phyloP scores from a whole-genome alignment of 2,113 vertebrate genomes.

The Dermatemys mawii region DNA sequence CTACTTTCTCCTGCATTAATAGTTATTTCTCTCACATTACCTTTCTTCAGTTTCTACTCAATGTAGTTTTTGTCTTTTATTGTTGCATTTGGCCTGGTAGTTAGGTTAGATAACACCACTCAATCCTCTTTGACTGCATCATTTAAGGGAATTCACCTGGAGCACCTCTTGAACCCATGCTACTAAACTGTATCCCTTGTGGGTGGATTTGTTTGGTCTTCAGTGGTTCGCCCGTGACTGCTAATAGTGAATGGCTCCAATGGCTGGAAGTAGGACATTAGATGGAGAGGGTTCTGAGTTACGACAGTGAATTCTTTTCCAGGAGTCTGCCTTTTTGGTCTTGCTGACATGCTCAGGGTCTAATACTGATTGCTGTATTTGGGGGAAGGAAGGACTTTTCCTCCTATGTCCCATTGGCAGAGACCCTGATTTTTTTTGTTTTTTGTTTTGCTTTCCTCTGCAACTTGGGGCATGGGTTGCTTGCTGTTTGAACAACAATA shows the following conservation, averaged over 20 bases:
- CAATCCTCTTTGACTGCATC: not conserved
- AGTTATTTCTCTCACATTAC: not conserved
- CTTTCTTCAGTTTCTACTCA: not conserved
- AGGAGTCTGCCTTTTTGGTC: not conserved
- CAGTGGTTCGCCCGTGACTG: too few species aligned
- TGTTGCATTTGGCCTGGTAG: not conserved
- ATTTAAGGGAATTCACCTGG: not conserved
- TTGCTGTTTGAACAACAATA: not conserved
- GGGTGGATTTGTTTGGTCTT: fast-evolving
- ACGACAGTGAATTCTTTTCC: not conserved
- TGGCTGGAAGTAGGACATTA: not conserved
- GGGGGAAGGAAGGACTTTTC: too few species aligned
- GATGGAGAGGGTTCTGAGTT: not conserved
- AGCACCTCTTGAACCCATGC: not conserved
- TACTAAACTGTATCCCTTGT: not conserved
- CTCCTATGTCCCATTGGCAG: too few species aligned
- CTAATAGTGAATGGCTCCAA: too few species aligned
- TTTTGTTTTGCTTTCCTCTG: too few species aligned
- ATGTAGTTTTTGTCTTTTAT: not conserved
- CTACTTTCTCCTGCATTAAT: fast-evolving
- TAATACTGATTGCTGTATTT: not conserved
- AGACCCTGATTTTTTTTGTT: too few species aligned
- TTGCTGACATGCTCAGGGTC: not conserved
- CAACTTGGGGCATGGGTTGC: too few species aligned
- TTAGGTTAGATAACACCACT: not conserved